Base-by-base conservation (phyloP, 2,888 invertebrate genomes). In the Chloroclysta siterata region DNA sequence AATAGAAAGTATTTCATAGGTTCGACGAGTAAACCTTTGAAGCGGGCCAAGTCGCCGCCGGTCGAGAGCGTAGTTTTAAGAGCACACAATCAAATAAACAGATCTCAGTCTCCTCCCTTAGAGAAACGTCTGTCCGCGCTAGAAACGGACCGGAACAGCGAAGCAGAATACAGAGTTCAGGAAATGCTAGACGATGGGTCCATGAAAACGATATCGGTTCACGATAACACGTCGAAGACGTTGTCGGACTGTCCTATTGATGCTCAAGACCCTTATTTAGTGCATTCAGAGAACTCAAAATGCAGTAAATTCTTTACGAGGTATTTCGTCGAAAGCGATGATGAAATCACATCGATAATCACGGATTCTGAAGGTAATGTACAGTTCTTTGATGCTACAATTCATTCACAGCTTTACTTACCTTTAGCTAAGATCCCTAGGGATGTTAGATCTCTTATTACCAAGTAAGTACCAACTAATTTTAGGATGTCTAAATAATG, bases 281-380 rank as follows among this genome's bases (percentile, higher is more conserved):
- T 93, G 4, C 93, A 93, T 70, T 93, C 93, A 0, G 93, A 79
- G 64, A 93, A 93, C 69, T 93, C 93, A 0, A 94, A 94, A 70
- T 95, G 95, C 74, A 95, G 95, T 60, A 94, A 95, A 74, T 95
- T 94, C 82, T 95, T 95, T 71, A 94, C 94, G 53, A 90, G 95
- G 63, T 94, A 94, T 70, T 96, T 95, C 73, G 94, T 96, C 52
- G 95, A 95, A 76, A 94, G 95, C 44, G 96, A 96, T 68, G 95
- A 95, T 71, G 95, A 96, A 78, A 94, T 95, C 71, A 94, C 95
- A 22, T 95, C 95, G 0, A 95, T 95, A 53, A 94, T 95, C 47
- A 96, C 96, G 2, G 96, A 96, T 79, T 95, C 95, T 41, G 96
- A 96, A 90, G 96, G 95, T 95, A 78, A 82, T 78, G 68, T 41